Percentiles rank a stretch among this genome's conserved stretches.
phyloP scores from a whole-genome alignment of 2,113 vertebrate species.

The Solenodon paradoxus region DNA sequence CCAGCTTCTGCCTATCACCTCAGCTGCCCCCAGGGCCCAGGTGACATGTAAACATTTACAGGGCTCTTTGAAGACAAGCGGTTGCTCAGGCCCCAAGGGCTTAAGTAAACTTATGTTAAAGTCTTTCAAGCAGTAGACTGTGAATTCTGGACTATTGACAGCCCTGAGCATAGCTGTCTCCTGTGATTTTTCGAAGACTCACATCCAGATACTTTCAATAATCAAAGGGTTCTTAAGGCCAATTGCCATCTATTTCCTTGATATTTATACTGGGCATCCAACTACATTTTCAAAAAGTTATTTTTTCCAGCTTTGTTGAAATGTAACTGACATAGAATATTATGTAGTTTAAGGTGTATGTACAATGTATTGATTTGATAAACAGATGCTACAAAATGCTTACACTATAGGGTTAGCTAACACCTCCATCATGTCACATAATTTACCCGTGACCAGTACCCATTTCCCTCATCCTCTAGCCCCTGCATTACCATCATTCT shows the following conservation, averaged over 20 bases:
- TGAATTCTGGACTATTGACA: background rate
- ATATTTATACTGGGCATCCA: background rate
- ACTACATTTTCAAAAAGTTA: background rate
- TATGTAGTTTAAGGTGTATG: background rate
- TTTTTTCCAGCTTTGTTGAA: background rate
- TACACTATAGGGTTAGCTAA: background rate
- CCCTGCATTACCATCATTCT: background rate
- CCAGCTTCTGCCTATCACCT: background rate
- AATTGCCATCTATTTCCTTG: background rate
- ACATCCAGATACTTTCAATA: background rate
- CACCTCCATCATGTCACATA: background rate
- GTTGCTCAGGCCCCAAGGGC: background rate
- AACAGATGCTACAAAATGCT: background rate
- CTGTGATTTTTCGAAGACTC: background rate
- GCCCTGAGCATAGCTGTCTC: background rate
- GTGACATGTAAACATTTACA: background rate
- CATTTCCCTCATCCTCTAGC: accelerated
- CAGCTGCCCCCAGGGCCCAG: background rate
- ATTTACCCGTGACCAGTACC: too few relatives aligned
- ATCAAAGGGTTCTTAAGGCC: background rate
- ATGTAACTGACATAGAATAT: background rate
- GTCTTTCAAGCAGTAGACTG: background rate
- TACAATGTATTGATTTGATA: background rate
- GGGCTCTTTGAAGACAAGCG: background rate
- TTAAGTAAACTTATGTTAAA: background rate